Evolutionary conservation across 2,797 vertebrate genomes (phyloP).

Genomic region (Microchirus variegatus): DNA sequence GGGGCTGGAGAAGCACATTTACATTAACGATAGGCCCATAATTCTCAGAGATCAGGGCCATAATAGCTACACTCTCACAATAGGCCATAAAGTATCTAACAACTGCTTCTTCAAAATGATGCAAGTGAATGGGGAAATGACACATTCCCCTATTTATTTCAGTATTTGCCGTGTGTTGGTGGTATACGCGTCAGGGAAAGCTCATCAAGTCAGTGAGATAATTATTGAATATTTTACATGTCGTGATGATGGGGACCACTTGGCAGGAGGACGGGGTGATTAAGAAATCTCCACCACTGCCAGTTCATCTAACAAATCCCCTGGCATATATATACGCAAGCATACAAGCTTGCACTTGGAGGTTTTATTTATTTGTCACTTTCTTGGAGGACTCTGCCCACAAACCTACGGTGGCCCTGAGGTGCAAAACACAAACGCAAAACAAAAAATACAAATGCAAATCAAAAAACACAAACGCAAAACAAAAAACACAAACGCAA

Average conservation of each 20-base stretch:
- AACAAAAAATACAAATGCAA: too few relatives aligned
- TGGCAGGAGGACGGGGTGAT: slow-evolving; percentile 81
- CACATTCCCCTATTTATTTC: slow-evolving; percentile 51
- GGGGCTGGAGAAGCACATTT: slow-evolving; percentile 44
- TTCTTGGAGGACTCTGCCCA: background rate
- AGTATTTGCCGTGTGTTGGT: slow-evolving; percentile 23
- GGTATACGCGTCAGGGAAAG: slow-evolving; percentile 61
- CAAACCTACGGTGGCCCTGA: too few relatives aligned
- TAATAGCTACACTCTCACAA: slow-evolving; percentile 48
- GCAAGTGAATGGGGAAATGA: slow-evolving; percentile 45
- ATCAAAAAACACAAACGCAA: too few relatives aligned
- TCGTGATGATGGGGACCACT: slow-evolving; percentile 84
- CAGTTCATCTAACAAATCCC: slow-evolving; percentile 44
- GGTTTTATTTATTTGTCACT: background rate
- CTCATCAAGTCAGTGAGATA: slow-evolving; percentile 82
- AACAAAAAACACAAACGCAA: too few relatives aligned
- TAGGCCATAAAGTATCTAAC: slow-evolving; percentile 56
- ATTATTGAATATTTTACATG: slow-evolving; percentile 91
- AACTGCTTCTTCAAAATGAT: slow-evolving; percentile 59
- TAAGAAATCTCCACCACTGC: slow-evolving; percentile 75
- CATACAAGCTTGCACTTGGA: background rate
- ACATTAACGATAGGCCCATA: slow-evolving; percentile 52
- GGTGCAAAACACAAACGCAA: too few relatives aligned
- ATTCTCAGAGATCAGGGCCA: slow-evolving; percentile 26
- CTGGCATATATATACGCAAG: slow-evolving; percentile 2